Percentiles rank a stretch among this genome's conserved stretches.
Evolutionary conservation across 2,888 invertebrate species (phyloP).

Genomic region (Plutella xylostella): DNA sequence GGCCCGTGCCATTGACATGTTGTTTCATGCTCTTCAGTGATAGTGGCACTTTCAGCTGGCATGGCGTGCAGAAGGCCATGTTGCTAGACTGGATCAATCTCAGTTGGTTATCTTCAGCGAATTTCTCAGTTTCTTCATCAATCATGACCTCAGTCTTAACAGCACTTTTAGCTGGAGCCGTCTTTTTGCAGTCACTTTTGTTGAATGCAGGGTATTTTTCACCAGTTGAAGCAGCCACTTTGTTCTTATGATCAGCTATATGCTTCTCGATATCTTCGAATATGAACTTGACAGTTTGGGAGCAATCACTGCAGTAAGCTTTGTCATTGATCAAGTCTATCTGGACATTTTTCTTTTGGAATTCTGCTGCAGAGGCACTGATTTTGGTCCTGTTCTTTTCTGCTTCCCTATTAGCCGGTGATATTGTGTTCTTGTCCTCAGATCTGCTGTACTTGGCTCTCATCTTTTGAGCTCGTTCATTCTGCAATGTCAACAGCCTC

Average conservation of each 20-base stretch:
- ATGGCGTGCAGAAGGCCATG: slow-evolving; percentile 21
- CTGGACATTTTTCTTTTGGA: slow-evolving; percentile 26
- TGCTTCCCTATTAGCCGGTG: too few species aligned
- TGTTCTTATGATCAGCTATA: slow-evolving; percentile 23
- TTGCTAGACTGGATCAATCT: slow-evolving; percentile 9
- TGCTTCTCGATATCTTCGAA: slow-evolving; percentile 23
- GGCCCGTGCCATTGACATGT: slow-evolving; percentile 15
- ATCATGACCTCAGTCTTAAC: not conserved
- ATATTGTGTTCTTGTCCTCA: too few species aligned
- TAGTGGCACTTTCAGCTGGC: slow-evolving; percentile 17
- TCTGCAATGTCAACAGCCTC: too few species aligned
- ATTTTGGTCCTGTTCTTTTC: slow-evolving; percentile 17
- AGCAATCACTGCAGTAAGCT: slow-evolving; percentile 28
- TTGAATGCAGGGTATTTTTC: not conserved
- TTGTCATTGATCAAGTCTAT: slow-evolving; percentile 23
- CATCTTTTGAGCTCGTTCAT: too few species aligned
- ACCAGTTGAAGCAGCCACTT: not conserved
- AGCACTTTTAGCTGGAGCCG: too few species aligned
- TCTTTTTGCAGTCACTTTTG: too few species aligned
- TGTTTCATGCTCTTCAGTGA: slow-evolving; percentile 20
- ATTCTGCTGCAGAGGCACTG: slow-evolving; percentile 19
- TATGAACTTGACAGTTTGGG: slow-evolving; percentile 18
- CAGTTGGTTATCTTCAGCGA: slow-evolving; percentile 19
- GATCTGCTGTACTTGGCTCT: too few species aligned
- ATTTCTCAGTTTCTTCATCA: slow-evolving; percentile 15